phyloP scores from a whole-genome alignment of 53 echinoderm and acorn worm genomes.

The Mesocentrotus franciscanus region DNA sequence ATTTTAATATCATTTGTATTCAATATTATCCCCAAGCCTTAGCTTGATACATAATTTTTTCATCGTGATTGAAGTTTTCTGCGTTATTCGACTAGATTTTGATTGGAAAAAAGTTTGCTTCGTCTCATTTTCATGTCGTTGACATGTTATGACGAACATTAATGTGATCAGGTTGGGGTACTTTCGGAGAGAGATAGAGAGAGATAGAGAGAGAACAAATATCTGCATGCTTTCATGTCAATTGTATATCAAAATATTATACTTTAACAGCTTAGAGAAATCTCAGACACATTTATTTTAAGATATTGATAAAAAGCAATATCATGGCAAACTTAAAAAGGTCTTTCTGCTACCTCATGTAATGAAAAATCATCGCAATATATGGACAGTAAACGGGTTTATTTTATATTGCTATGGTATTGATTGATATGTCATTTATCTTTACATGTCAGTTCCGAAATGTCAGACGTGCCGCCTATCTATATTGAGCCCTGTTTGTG shows the following conservation, averaged over 20 bases:
- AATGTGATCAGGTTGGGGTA: neutral
- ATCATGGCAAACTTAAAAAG: neutral
- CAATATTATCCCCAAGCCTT: too few relatives aligned
- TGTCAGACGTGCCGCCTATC: conserved; percentile 7
- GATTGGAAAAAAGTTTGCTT: too few relatives aligned
- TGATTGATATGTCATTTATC: neutral
- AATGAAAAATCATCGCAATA: neutral
- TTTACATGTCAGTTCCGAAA: conserved; percentile 13
- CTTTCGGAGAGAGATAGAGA: too few relatives aligned
- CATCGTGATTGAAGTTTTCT: too few relatives aligned
- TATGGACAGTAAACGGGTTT: neutral
- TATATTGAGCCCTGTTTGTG: conserved; percentile 12
- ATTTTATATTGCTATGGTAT: neutral
- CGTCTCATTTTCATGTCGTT: too few relatives aligned
- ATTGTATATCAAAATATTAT: neutral
- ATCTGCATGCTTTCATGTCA: neutral
- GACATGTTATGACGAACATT: too few relatives aligned
- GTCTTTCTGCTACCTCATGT: neutral
- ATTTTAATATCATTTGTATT: too few relatives aligned
- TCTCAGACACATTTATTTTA: neutral
- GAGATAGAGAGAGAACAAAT: neutral
- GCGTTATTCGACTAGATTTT: too few relatives aligned
- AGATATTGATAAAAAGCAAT: neutral
- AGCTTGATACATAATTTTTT: too few relatives aligned
- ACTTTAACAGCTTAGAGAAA: neutral